Evolutionary conservation across 2,113 vertebrate species (phyloP).

Genomic region (Salvator merianae): DNA sequence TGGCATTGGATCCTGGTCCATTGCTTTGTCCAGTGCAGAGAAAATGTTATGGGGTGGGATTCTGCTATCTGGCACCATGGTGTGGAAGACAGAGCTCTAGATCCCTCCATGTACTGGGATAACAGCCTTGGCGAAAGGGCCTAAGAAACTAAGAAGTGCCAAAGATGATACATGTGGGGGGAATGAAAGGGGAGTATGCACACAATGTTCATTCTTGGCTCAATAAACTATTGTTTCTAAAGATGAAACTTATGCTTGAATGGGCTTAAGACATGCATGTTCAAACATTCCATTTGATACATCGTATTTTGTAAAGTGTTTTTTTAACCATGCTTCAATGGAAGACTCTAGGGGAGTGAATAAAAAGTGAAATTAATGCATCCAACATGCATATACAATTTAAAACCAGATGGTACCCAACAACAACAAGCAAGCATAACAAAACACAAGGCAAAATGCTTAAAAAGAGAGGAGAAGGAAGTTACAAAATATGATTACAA

Average conservation of each 20-base stretch:
- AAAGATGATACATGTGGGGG: neutral
- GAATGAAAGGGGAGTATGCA: too few species aligned
- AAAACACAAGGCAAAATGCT: neutral
- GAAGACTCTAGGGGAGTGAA: neutral
- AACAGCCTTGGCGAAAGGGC: neutral
- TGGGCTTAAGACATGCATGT: neutral
- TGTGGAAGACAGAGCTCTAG: too few species aligned
- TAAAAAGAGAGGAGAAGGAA: too few species aligned
- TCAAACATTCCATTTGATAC: neutral
- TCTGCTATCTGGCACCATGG: too few species aligned
- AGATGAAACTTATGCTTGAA: neutral
- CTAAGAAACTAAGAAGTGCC: neutral
- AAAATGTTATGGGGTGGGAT: too few species aligned
- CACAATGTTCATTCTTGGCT: neutral
- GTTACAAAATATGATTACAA: too few species aligned
- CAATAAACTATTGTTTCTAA: neutral
- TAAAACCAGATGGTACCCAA: too few species aligned
- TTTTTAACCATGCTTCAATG: neutral
- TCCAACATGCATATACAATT: neutral
- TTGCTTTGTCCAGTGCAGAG: too few species aligned
- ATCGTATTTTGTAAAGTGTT: neutral
- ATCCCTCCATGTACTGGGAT: neutral
- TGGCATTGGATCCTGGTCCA: too few species aligned
- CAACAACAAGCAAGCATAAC: neutral
- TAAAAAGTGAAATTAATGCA: neutral